Conservation (phyloP, 2,113 vertebrate genomes). For the Castor canadensis region DNA sequence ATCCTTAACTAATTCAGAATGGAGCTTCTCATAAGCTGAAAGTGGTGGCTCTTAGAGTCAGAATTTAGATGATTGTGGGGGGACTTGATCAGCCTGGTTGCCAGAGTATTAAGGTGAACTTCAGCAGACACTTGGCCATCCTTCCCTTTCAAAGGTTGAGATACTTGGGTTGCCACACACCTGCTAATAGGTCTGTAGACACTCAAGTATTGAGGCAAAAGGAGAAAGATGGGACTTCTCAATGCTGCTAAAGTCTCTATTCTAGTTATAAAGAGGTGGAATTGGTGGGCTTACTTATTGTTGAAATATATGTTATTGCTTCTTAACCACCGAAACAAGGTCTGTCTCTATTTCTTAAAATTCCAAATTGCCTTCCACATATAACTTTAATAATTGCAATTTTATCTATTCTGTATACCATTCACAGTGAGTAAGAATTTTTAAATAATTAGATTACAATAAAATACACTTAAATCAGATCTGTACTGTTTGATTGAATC, state of each 20-base stretch:
- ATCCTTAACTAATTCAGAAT: background rate
- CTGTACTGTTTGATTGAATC: background rate
- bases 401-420: background rate
- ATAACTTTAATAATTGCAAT: slow-evolving; percentile 23
- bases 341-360: background rate
- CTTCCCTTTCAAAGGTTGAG: background rate
- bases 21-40: background rate
- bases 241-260: background rate
- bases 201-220: background rate
- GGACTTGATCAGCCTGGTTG: background rate
- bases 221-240: slow-evolving; percentile 24
- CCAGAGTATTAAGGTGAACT: background rate
- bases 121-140: background rate
- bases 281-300: slow-evolving; percentile 34
- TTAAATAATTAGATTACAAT: slow-evolving; percentile 11
- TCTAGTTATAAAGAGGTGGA: background rate
- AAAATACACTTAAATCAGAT: too few relatives aligned
- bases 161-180: background rate
- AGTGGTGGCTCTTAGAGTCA: background rate
- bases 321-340: slow-evolving; percentile 28
- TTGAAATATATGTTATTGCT: background rate
- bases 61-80: background rate
- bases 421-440: background rate
- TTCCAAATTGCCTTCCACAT: background rate
- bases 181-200: slow-evolving; percentile 28